phyloP scores from a whole-genome alignment of 2,797 vertebrate species.

The Bovichtus diacanthus region DNA sequence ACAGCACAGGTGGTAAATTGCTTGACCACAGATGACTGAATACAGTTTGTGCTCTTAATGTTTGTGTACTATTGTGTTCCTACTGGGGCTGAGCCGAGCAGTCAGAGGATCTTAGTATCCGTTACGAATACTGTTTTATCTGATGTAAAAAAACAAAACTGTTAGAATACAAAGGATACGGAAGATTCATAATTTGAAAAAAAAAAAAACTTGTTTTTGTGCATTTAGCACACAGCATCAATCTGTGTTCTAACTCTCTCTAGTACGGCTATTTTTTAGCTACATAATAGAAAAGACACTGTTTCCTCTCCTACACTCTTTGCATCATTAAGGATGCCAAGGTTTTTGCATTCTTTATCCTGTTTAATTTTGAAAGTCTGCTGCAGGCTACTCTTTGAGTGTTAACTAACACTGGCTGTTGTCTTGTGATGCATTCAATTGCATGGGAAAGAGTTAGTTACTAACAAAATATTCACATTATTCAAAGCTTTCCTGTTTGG shows the following conservation, averaged over 20 bases:
- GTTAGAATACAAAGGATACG: background rate
- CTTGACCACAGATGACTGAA: background rate
- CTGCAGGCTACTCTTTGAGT: conserved; percentile 27
- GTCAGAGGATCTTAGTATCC: background rate
- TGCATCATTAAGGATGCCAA: conserved; percentile 25
- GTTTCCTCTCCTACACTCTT: conserved; percentile 8
- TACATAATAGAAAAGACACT: background rate
- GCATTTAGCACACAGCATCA: background rate
- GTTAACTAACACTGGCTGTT: conserved; percentile 26
- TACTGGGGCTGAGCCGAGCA: conserved; percentile 38
- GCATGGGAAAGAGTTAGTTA: background rate
- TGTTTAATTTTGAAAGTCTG: conserved; percentile 30
- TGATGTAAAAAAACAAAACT: background rate
- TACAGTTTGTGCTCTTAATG: conserved; percentile 10
- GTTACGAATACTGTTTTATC: background rate
- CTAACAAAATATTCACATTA: conserved; percentile 11
- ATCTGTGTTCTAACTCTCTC: background rate
- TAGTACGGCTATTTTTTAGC: background rate
- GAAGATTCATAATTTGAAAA: background rate
- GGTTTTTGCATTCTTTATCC: conserved; percentile 34
- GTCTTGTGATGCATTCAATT: conserved; percentile 5
- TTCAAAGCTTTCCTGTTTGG: conserved; percentile 8
- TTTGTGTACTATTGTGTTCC: conserved; percentile 9
- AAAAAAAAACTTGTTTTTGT: conserved; percentile 4
- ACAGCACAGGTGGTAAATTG: conserved; percentile 3